Conservation (phyloP, 2,113 vertebrate species). For the Seriola quinqueradiata region DNA sequence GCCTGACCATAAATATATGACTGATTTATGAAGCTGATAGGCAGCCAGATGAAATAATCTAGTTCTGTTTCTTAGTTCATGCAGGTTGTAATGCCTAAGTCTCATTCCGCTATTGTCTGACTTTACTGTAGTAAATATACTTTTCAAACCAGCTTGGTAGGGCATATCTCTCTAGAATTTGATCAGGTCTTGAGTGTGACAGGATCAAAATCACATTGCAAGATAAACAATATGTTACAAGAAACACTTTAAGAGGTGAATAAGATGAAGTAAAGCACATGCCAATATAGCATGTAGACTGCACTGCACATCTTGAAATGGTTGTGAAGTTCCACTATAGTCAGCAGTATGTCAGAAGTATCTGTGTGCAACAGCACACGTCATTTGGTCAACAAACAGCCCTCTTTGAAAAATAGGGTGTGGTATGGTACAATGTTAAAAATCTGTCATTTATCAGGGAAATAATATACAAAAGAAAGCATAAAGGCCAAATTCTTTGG, state of each 20-base stretch:
- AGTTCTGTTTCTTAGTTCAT: constrained; percentile 20
- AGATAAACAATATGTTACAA: constrained; percentile 5
- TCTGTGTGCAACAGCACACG: constrained; percentile 9
- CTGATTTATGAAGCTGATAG: constrained; percentile 60
- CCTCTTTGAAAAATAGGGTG: not conserved
- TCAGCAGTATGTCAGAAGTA: constrained; percentile 52
- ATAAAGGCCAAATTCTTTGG: no score
- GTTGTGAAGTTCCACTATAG: constrained; percentile 46
- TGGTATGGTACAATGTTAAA: constrained; percentile 1
- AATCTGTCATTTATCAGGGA: not conserved
- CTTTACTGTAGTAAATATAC: not conserved
- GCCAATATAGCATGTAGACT: constrained; percentile 30
- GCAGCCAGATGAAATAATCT: constrained; percentile 27
- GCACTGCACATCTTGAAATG: constrained; percentile 58
- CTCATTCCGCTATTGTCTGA: not conserved
- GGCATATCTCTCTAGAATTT: not conserved
- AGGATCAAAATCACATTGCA: not conserved
- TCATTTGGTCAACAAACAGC: constrained; percentile 35
- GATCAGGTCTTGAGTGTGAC: constrained; percentile 7
- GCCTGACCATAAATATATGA: constrained; percentile 50
- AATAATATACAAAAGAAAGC: no score
- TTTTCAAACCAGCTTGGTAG: not conserved
- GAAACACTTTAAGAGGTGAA: constrained; percentile 16
- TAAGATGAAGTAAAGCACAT: constrained; percentile 22
- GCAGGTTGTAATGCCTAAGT: not conserved